phyloP scores from a whole-genome alignment of 2,797 vertebrate species.

The Platalea minor region DNA sequence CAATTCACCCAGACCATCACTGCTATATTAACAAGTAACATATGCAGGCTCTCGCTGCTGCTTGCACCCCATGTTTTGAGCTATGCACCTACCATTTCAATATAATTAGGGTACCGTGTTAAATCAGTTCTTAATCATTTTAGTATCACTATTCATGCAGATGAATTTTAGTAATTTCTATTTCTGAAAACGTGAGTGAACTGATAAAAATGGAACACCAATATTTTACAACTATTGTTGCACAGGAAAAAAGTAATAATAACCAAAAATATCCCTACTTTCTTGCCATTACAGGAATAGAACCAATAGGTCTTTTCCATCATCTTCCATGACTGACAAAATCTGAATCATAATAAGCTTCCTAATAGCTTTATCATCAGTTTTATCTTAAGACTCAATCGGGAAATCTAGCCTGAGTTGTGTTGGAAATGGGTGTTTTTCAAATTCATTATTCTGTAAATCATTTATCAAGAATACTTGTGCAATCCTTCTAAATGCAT shows the following conservation, averaged over 20 bases:
- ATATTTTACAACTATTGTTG: not conserved
- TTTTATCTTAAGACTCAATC: not conserved
- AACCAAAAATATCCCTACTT: not conserved
- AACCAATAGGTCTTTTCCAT: slow-evolving; percentile 65
- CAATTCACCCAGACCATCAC: not conserved
- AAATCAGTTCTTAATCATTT: not conserved
- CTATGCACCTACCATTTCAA: accelerated
- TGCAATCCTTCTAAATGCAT: not conserved
- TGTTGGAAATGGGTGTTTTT: not conserved
- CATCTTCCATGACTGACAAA: slow-evolving; percentile 13
- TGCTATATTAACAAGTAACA: not conserved
- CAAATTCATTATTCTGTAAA: not conserved
- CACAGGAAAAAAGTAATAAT: not conserved
- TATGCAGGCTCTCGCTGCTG: not conserved
- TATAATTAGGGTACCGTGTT: not conserved
- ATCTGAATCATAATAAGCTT: not conserved
- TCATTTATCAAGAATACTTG: not conserved
- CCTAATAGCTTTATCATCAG: not conserved
- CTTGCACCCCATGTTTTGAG: not conserved
- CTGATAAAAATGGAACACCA: not conserved
- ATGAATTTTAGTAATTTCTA: not conserved
- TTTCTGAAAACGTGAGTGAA: not conserved
- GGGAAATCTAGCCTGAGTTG: not conserved
- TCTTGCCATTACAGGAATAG: not conserved
- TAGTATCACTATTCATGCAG: not conserved